Conservation (phyloP, 2,797 vertebrate species). For the Oryzias dopingdopingensis region DNA sequence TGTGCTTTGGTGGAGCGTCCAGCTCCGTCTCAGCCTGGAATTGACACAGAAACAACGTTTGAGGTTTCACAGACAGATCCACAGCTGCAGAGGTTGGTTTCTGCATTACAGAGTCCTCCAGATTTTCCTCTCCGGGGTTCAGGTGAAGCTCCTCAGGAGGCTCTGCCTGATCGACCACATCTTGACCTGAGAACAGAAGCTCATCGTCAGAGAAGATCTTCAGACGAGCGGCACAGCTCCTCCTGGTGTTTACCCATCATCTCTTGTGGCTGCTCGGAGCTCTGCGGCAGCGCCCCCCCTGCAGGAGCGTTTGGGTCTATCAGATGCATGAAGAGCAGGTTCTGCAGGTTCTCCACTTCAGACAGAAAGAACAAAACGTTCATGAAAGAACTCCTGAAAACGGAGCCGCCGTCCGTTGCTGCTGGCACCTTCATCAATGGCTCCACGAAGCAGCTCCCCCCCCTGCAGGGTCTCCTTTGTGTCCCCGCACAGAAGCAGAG, state of each 20-base stretch:
- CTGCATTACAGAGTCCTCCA: constrained; percentile 68
- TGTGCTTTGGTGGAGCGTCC: background rate
- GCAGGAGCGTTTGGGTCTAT: constrained; percentile 24
- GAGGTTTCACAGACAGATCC: no score
- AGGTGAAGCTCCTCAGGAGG: no score
- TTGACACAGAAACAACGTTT: background rate
- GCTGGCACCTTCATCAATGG: constrained; percentile 81
- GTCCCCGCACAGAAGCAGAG: constrained; percentile 77
- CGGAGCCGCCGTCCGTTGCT: background rate
- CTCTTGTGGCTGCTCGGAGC: constrained; percentile 48
- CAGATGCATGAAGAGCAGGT: constrained; percentile 69
- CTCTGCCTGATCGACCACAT: constrained; percentile 53
- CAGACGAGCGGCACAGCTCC: no score
- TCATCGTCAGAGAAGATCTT: no score
- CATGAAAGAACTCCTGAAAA: background rate
- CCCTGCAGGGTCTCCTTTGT: constrained; percentile 80
- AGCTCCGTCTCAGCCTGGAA: constrained; percentile 52
- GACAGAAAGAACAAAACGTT: constrained; percentile 13
- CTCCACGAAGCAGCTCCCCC: constrained; percentile 77
- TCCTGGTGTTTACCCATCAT: no score
- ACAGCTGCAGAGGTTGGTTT: no score
- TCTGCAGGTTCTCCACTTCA: constrained; percentile 86
- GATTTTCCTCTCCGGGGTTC: constrained; percentile 32
- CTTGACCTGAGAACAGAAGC: constrained; percentile 56
- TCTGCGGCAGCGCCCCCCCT: constrained; percentile 54